Base-by-base conservation (phyloP, 2,888 invertebrate genomes). In the Macrophya annulata region DNA sequence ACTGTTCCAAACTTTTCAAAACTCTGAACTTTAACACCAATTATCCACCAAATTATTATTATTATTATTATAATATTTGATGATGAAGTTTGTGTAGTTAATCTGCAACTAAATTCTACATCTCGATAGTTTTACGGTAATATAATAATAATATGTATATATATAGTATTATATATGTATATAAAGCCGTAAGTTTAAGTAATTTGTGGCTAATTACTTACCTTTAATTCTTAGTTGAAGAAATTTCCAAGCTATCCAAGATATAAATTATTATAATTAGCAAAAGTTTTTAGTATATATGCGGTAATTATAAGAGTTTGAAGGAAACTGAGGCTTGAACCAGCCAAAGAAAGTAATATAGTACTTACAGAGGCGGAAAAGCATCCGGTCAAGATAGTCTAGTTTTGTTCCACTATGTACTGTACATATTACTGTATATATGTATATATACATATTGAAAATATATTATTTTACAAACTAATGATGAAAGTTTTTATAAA, bases 231-330 rank as follows among this genome's bases (percentile, higher is more conserved):
- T n/a, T n/a, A 48, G 74, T 40, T 76, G 6, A 76, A 48, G 74
- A 76, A 17, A 77, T 55, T 31, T 55, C 55, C 17, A 25, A 40
- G 55, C 17, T 74, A 12, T 31, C 10, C 40, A 21, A 12, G 55
- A 77, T 55, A 37, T 77, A 4, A 77, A 77, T 77, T 77, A 3
- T 77, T 31, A 55, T 77, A 77, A 77, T 77, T 77, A 77, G 55
- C 77, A 51, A 55, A 77, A 77, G 55, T 77, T 77, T 1, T 1
- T 31, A 31, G 3, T 4, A 62, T 25, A 10, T 0, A 1, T 2
- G 17, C 51, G 21, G 51, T 77, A 77, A 77, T 77, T 77, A 77
- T 77, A 77, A 55, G 77, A 77, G 17, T 17, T 55, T 17, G 17
- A 55, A 74, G 37, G n/a, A 55, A 77, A 77, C 55, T 31, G 51